Base-by-base conservation (phyloP, 37 sponge, comb jelly and placozoan genomes). In the Petrosia ficiformis region DNA sequence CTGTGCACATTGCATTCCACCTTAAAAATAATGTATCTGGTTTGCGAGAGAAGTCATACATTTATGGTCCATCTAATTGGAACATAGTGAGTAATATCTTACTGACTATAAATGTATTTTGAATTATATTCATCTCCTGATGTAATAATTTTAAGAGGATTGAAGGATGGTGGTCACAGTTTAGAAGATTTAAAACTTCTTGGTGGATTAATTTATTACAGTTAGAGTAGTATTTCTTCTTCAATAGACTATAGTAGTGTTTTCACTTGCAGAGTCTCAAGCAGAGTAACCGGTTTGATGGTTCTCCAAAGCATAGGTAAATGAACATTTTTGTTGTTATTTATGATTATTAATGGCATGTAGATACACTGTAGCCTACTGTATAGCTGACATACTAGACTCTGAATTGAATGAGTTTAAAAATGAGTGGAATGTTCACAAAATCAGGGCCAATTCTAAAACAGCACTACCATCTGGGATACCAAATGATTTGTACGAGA, bases 81-180 rank as follows among this genome's bases (percentile, higher is more conserved):
- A 85, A 78, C 39, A 42, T 67, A 37, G 80, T 78, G 73, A 44
- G 52, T 70, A 70, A 29, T 61, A 61, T 61, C 28, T n/a, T 26
- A 26, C 26, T n/a, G 6, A 61, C 28, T 61, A n/a, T 26, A 26
- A 61, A n/a, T n/a, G n/a, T n/a, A n/a, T n/a, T n/a, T n/a, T n/a
- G n/a, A n/a, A n/a, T n/a, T 11, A 5, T 61, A n/a, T 61, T 61
- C 22, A 26, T 61, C 6, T 61, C 28, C 14, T 21, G 16, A 33
- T 39, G 30, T 29, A 25, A 1, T 35, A 24, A 31, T n/a, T 59
- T 64, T 43, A 54, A 83, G 84, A 59, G 84, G 61, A 84, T 84
- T 26, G 84, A 84, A 70, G 73, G 67, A 36, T 84, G 77, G 77
- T 84, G 84, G 84, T 84, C 84, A 19, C 72, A 71, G 44, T 44